Base-by-base conservation (phyloP, 1,140 invertebrate species). In the Leptonema lineaticorne region DNA sequence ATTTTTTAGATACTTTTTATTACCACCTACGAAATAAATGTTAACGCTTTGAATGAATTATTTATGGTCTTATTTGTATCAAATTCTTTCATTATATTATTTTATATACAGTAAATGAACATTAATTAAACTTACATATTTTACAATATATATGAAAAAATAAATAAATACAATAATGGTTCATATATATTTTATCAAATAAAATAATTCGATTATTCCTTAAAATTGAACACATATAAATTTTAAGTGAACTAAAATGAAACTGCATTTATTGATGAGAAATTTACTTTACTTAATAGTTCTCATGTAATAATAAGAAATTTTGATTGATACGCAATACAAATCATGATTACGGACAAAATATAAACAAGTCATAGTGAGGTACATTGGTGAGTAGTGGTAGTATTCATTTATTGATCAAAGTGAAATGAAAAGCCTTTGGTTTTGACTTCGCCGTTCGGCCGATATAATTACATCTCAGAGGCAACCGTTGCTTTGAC, bases 391-490 rank as follows among this genome's bases (percentile, higher is more conserved):
- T 30, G 5, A 30, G 29, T 26, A 16, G n/a, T 24, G 58, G 28
- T 59, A 63, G 62, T 63, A 63, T 69, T 46, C 53, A 57, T 53
- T 28, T 69, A 65, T 66, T 70, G 65, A 70, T 70, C 65, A 70
- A 70, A 70, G 65, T 26, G 60, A 70, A 70, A 70, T 67, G 69
- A 70, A 64, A 46, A 45, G 65, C 69, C 59, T 70, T 67, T 70
- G 64, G 64, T 70, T 70, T 63, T 29, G 69, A 63, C 58, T 70
- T 62, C 41, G 50, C 64, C 57, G 37, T 64, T 57, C 18, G 68
- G 26, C 63, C 64, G 60, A 64, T 59, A 70, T 70, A 70, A 70
- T 70, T 70, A 70, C 59, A 70, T 70, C 69, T 70, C 48, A 37
- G 46, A 67, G 48, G 69, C 69, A 70, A 56, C 64, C 65, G 65